Evolutionary conservation across 92 coral and sea anemone genomes (phyloP), one percentile per base, ranked within the genome.

Genomic region (Nematostella vectensis): DNA sequence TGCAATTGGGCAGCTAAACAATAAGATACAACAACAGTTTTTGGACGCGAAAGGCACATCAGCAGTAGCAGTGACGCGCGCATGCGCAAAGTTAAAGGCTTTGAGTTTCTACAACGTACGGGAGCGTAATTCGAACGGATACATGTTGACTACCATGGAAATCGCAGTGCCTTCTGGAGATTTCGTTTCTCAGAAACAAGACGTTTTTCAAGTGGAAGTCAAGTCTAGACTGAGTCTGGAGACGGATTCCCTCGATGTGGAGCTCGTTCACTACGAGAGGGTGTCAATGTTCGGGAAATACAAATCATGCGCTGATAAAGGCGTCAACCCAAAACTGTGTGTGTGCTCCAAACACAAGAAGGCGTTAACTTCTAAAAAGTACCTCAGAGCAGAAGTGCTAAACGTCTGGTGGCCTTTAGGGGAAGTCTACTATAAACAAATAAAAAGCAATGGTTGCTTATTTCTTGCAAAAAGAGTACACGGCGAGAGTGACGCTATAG

Each of bases 1-100:
- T 51, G 98, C 93, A 12, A 65, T 81, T 31, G 98, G 98, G 1
- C 55, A 85, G 42, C 67, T 91, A 19, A 91, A 91, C 40, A 74
- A 85, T 61, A 39, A 52, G 40, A 40, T 91, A 18, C 69, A 61
- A 26, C 61, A 48, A n/a, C 79, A 66, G 31, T 70, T 55, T 42
- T 30, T n/a, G 0, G 54, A 61, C 17, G 21, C 17, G 4, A 20
- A 39, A 1, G 33, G 42, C 21, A 27, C 31, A 12, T 2, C 13
- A 15, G 48, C 38, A 11, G 27, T 38, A 11, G 59, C 68, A 15
- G 29, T 60, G 12, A 25, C 37, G 26, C 60, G 80, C 8, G 59
- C 87, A 2, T 88, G 96, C 43, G 26, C 55, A 47, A 68, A 84
- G 58, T 64, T 88, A 24, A 83, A 73, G 31, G 80, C 91, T 8